A percentile compares a stretch with the other conserved stretches of the same genome.
Conservation (phyloP, 2,888 invertebrate species). For the Cosmopolites sordidus region DNA sequence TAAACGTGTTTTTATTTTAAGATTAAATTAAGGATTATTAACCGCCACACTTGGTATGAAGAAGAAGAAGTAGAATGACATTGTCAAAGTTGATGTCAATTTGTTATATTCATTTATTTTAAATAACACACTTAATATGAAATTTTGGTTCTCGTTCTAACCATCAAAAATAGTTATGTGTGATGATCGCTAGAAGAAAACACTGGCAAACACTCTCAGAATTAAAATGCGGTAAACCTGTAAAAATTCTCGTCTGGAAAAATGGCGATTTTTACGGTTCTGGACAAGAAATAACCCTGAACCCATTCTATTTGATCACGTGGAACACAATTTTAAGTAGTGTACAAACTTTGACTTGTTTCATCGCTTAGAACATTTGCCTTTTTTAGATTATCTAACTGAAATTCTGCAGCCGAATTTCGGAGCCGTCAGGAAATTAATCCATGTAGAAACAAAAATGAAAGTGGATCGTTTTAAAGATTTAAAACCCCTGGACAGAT, state of each 20-base stretch:
- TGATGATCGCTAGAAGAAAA: not conserved
- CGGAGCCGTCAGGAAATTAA: constrained; percentile 20
- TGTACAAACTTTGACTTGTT: not conserved
- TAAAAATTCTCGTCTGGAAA: constrained; percentile 18
- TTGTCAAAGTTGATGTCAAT: not conserved
- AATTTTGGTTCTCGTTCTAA: too few species aligned
- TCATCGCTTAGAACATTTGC: too few species aligned
- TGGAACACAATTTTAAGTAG: constrained; percentile 18
- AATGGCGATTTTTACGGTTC: constrained; percentile 14
- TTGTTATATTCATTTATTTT: not conserved
- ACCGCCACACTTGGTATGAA: too few species aligned
- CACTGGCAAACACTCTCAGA: not conserved
- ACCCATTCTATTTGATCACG: constrained; percentile 8
- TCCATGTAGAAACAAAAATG: constrained; percentile 13
- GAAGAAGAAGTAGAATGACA: not conserved
- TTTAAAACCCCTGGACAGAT: constrained; percentile 12
- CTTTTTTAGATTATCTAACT: constrained; percentile 11
- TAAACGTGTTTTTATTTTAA: too few species aligned
- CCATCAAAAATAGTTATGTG: not conserved
- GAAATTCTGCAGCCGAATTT: constrained; percentile 5
- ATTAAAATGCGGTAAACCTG: constrained; percentile 18
- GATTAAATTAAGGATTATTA: too few species aligned
- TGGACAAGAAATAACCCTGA: constrained; percentile 10
- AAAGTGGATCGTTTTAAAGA: constrained; percentile 12
- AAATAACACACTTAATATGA: not conserved